Evolutionary conservation across 2,113 vertebrate species (phyloP).

Genomic region (Platysteira castanea): DNA sequence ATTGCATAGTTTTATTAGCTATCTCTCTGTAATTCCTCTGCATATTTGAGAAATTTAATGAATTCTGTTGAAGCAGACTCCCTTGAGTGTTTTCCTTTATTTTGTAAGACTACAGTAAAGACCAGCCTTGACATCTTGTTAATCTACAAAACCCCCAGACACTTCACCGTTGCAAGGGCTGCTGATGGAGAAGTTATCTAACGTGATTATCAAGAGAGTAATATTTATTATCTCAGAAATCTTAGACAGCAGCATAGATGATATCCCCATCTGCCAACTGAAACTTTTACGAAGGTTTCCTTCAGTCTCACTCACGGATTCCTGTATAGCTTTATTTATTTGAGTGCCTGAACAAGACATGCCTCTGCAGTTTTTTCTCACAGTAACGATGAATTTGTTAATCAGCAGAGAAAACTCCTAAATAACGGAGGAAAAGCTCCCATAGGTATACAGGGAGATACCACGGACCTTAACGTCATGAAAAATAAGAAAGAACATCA

Average conservation of each 20-base stretch:
- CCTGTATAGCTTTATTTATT: background rate
- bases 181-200: conserved; percentile 32
- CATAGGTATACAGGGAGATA: background rate
- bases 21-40: conserved; percentile 51
- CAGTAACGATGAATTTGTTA: background rate
- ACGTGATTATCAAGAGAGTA: background rate
- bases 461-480: background rate
- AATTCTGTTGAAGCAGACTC: background rate
- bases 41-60: conserved; percentile 61
- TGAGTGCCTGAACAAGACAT: background rate
- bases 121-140: conserved; percentile 28
- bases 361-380: background rate
- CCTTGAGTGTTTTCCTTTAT: background rate
- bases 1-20: conserved; percentile 49
- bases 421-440: background rate
- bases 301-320: background rate
- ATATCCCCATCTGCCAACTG: background rate
- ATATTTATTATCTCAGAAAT: conserved; percentile 24
- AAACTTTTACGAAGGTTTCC: background rate
- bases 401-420: background rate
- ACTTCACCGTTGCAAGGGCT: background rate
- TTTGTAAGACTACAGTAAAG: conserved; percentile 15
- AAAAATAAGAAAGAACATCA: background rate
- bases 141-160: background rate
- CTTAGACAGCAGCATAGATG: background rate